Evolutionary conservation across 2,888 invertebrate species (phyloP).

Genomic region (Melanargia galathea): DNA sequence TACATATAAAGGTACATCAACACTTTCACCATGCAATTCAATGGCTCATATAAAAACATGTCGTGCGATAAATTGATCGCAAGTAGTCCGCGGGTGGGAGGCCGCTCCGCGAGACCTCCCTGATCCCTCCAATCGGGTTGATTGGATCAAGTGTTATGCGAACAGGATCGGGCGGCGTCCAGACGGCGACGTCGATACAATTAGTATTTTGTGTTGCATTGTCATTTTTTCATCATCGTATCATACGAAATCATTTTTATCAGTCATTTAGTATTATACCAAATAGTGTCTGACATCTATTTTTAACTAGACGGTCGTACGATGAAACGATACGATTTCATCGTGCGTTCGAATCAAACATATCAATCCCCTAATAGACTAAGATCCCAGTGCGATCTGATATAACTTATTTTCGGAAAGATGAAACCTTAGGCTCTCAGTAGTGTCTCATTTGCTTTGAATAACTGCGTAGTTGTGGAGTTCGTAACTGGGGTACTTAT

Average conservation of each 20-base stretch:
- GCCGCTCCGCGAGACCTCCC: conserved; percentile 65
- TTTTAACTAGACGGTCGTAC: no score
- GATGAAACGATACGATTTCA: no score
- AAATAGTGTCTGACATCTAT: no score
- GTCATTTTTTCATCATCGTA: not conserved
- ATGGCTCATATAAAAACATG: conserved; percentile 46
- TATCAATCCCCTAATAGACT: no score
- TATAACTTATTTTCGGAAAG: no score
- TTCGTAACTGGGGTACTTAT: no score
- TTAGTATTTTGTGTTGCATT: conserved; percentile 74
- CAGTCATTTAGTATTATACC: not conserved
- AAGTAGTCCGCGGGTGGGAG: conserved; percentile 49
- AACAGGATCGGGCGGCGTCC: conserved; percentile 69
- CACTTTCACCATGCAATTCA: conserved; percentile 47
- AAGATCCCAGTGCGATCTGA: no score
- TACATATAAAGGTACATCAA: conserved; percentile 41
- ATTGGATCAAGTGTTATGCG: conserved; percentile 81
- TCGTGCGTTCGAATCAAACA: no score
- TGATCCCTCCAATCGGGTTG: conserved; percentile 74
- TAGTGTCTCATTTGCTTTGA: no score
- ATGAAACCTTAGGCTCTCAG: no score
- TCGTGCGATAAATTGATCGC: conserved; percentile 61
- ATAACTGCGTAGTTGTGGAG: no score
- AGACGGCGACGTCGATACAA: conserved; percentile 74
- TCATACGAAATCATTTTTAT: not conserved